phyloP scores from a whole-genome alignment of 2,888 invertebrate genomes.

The Tachina lurida region DNA sequence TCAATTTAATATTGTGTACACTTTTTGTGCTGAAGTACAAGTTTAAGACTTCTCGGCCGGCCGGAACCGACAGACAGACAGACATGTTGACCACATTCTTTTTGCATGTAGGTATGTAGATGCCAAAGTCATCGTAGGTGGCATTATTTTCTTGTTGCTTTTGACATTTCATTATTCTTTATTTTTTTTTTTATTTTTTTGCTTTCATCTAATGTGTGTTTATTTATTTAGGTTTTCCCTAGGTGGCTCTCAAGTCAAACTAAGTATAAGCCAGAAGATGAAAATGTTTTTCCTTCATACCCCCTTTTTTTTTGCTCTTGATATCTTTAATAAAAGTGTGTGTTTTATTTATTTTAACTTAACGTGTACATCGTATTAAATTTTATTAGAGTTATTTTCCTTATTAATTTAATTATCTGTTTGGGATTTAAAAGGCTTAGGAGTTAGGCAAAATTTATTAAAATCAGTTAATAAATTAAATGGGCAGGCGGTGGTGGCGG shows the following conservation, averaged over 20 bases:
- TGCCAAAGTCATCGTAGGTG: conserved; percentile 18
- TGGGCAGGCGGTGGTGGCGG: too few relatives aligned
- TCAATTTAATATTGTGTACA: conserved; percentile 35
- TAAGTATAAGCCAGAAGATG: conserved; percentile 25
- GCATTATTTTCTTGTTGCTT: conserved; percentile 19
- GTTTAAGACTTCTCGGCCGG: background rate
- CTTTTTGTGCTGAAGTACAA: background rate
- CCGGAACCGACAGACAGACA: conserved; percentile 1
- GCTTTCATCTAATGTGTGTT: conserved; percentile 5
- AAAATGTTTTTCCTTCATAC: conserved; percentile 13
- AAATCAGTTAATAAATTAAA: conserved; percentile 1
- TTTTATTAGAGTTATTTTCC: conserved; percentile 14
- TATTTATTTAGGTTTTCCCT: conserved; percentile 42
- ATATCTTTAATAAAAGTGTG: background rate
- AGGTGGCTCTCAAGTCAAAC: conserved; percentile 50
- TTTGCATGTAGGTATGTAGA: conserved; percentile 6
- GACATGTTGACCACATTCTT: conserved; percentile 44
- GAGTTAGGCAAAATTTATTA: background rate
- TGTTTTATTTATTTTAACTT: conserved; percentile 23
- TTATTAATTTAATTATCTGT: conserved; percentile 51
- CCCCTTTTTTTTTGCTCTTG: background rate
- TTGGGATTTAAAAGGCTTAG: background rate
- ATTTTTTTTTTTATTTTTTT: background rate
- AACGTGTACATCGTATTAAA: background rate
- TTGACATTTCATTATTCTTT: conserved; percentile 33